Conservation (phyloP, 2,113 vertebrate species). For the Boulengerochromis microlepis region DNA sequence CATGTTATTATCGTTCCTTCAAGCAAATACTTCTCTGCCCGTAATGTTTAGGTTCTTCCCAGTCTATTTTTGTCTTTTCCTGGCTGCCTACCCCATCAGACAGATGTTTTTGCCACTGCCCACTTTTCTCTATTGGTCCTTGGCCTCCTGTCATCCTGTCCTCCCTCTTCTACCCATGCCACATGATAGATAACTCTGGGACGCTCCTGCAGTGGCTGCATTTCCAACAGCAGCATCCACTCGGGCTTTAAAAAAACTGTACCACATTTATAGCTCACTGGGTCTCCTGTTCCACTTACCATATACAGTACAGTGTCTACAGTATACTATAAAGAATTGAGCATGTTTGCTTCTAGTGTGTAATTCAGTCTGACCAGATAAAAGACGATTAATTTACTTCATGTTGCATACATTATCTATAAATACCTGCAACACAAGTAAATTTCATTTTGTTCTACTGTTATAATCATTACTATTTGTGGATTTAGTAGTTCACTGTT, state of each 20-base stretch:
- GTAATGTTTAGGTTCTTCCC: neutral
- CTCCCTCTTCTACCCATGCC: neutral
- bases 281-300: neutral
- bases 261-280: slow-evolving; percentile 18
- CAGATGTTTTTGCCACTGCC: slow-evolving; percentile 26
- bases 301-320: neutral
- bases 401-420: neutral
- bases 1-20: neutral
- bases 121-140: slow-evolving; percentile 23
- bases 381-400: fast-evolving
- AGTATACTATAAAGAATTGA: neutral
- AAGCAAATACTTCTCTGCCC: neutral
- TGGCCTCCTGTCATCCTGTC: neutral
- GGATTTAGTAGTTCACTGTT: neutral
- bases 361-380: neutral
- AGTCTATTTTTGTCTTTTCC: neutral
- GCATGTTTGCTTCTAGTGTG: neutral
- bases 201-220: slow-evolving; percentile 14
- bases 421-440: neutral
- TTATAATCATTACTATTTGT: neutral
- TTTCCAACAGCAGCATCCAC: slow-evolving; percentile 12
- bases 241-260: slow-evolving; percentile 7
- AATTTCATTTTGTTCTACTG: neutral
- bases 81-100: neutral
- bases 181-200: slow-evolving; percentile 9